Conservation (phyloP, 2,888 invertebrate species). For the Tipula lateralis region DNA sequence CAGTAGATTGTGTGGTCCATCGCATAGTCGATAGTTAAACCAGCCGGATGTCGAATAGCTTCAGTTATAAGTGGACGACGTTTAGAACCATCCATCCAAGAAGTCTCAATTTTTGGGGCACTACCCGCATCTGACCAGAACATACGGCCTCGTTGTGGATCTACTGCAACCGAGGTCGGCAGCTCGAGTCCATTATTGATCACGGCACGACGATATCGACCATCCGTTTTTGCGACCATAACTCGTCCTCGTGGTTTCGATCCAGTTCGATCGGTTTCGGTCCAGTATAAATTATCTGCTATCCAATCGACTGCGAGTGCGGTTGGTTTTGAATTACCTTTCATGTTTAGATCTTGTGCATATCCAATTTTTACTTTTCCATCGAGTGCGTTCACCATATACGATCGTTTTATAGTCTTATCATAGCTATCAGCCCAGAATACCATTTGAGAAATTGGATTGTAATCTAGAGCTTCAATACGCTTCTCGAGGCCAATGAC, state of each 20-base stretch:
- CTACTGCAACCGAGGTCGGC: constrained; percentile 84
- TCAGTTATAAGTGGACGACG: constrained; percentile 76
- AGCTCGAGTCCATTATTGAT: constrained; percentile 74
- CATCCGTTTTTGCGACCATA: constrained; percentile 84
- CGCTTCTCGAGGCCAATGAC: constrained; percentile 81
- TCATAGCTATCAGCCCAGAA: constrained; percentile 96
- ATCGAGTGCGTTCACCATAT: constrained; percentile 73
- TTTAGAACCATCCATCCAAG: constrained; percentile 96
- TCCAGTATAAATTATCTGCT: constrained; percentile 91
- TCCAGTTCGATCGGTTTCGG: constrained; percentile 73
- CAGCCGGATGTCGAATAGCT: constrained; percentile 79
- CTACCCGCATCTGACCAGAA: constrained; percentile 93
- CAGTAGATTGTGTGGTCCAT: constrained; percentile 90
- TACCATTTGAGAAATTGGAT: constrained; percentile 74
- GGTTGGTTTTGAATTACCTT: constrained; percentile 77
- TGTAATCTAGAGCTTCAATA: constrained; percentile 87
- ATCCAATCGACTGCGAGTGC: constrained; percentile 92
- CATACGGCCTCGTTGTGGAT: constrained; percentile 79
- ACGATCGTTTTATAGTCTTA: constrained; percentile 85
- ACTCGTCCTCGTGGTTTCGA: constrained; percentile 73
- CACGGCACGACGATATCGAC: constrained; percentile 77
- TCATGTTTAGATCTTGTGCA: constrained; percentile 82
- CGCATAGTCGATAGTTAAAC: constrained; percentile 82
- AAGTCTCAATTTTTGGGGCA: constrained; percentile 85
- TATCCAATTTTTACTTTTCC: constrained; percentile 75